Base-by-base conservation (phyloP, 2,888 invertebrate species). In the Subacronicta megacephala region DNA sequence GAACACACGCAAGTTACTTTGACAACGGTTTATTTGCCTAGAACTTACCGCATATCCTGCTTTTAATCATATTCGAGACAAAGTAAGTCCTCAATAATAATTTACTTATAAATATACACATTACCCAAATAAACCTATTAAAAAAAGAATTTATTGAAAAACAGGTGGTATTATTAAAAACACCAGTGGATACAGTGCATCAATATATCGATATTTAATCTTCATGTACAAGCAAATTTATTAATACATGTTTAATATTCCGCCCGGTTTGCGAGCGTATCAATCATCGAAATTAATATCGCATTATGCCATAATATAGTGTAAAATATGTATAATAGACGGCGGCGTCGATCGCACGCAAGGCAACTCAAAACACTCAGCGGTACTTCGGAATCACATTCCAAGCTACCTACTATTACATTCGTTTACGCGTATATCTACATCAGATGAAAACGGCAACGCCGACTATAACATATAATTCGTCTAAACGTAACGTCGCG, bases 151-250 rank as follows among this genome's bases (percentile, higher is more conserved):
- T 77, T 35, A 73, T 76, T 82, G 77, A 88, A 85, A 87, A 89
- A 87, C 83, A 89, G 93, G 92, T 90, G 91, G 92, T 87, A 89
- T 87, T 88, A 88, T 90, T 92, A 92, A 94, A 93, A 93, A 92
- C 91, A 91, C 92, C 92, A 91, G 88, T 83, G 84, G 85, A 82
- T 92, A 95, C 95, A 95, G 96, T 96, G 96, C 96, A 95, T 96
- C 95, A 96, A 96, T 96, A 96, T 96, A 96, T 95, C 75, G 95
- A 95, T 95, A 95, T 96, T 95, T 95, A 96, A 96, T 96, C 95
- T 95, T 96, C 96, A 96, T 96, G 95, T 96, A 96, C 96, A 96
- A 96, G 96, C 96, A 95, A 95, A 90, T 95, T 95, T 95, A 95
- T 95, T 94, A 95, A 91, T 94, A 94, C 93, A 93, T 91, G 88